These are phyloP conservation scores for Desmodus rotundus DNA, from an alignment of 2,113 vertebrate species.

Conservation along the genomic window DNA sequence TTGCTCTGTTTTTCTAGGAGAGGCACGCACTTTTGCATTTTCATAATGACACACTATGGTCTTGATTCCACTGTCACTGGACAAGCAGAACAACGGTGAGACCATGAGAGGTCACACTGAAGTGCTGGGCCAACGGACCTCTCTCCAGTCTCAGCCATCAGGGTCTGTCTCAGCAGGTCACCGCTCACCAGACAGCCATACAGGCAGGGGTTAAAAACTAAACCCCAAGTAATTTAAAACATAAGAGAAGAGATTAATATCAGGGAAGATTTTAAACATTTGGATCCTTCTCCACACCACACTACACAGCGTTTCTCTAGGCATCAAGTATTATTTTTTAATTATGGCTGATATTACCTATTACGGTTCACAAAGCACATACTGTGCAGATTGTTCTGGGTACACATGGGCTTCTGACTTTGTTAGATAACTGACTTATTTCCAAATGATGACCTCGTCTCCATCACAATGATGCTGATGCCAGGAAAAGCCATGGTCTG, in stretches of 20 bases:
- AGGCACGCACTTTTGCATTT: neutral
- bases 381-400: neutral
- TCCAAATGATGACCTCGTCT: constrained; percentile 44
- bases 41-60: neutral
- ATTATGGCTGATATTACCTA: constrained; percentile 1
- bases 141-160: neutral
- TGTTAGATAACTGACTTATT: constrained; percentile 42
- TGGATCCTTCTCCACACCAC: neutral
- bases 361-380: neutral
- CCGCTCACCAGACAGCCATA: neutral
- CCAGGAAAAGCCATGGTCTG: neutral
- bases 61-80: too few relatives aligned
- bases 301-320: neutral
- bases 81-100: neutral
- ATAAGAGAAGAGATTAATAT: neutral
- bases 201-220: neutral
- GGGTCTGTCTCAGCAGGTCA: neutral
- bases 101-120: neutral
- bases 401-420: constrained; percentile 8
- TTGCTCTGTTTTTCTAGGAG: neutral
- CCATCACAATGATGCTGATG: constrained; percentile 34
- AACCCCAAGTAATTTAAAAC: neutral
- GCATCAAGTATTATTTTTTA: constrained; percentile 14
- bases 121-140: neutral
- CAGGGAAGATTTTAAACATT: neutral